Evolutionary conservation across 2,113 vertebrate species (phyloP), one percentile per base, ranked within the genome.

Genomic region (Oryzias woworae): DNA sequence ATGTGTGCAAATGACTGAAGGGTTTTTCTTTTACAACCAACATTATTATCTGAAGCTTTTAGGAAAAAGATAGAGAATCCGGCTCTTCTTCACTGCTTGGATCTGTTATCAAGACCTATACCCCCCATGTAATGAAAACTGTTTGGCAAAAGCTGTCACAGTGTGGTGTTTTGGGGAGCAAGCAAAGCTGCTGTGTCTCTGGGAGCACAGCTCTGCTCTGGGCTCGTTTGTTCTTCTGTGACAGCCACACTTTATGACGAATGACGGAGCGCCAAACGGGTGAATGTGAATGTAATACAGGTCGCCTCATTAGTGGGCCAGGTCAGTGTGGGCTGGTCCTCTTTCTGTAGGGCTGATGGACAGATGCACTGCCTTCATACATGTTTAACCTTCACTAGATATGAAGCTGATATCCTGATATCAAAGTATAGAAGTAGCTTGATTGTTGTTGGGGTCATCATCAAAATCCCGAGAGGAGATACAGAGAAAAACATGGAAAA

Each of bases 21-120:
- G 69, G 75, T 80, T 87, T 85, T 88, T 81, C 82, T 83, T 87
- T 90, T 89, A 80, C 85, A 80, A 83, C 77, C 82, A 78, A 85
- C 82, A 88, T 80, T 78, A 86, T 88, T 85, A 87, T 85, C 66
- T 78, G 71, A 85, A 84, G 62, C 76, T 70, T 50, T 68, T 70
- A 80, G 78, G 77, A 79, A 74, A 52, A 48, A 73, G 73, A 62
- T 75, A 73, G 82, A 83, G 85, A 89, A 87, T 85, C 74, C 71
- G 65, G 79, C 61, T 76, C 73, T 69, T 66, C 54, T 67, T 68
- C 71, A 80, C 82, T 86, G 83, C 88, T 88, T 85, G 78, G 82
- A 78, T 87, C 82, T 87, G 86, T 87, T 81, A 86, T 89, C 80
- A 86, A 85, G 80, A 83, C 76, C 70, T 78, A 82, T 88, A 63